Evolutionary conservation across 2,113 vertebrate genomes (phyloP), one percentile per base, ranked within the genome.

Genomic region (Garra rufa): DNA sequence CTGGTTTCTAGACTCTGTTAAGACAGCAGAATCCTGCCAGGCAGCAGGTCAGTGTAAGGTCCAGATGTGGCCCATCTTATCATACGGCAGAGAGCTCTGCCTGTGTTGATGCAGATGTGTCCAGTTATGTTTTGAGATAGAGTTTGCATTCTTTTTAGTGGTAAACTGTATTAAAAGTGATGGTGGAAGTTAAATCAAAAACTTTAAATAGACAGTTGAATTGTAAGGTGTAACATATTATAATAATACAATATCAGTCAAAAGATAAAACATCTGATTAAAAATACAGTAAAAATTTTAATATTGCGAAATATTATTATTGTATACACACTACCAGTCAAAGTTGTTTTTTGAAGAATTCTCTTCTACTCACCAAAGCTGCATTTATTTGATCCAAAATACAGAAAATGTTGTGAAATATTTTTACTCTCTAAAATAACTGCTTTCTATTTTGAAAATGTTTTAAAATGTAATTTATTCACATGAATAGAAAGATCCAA

Each of bases 41-140:
- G 75, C 85, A 71, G 65, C 76, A 81, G 83, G 70, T 63, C 52
- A 82, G 30, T 50, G 41, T 75, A 75, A 26, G 19, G 26, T 81
- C 76, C 84, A 85, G 61, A 85, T 85, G 81, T 41, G 48, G 28
- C 83, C 69, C 24, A 76, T 81, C 85, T 88, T 83, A 81, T 85
- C 71, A 61, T 48, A 65, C 28, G 41, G 67, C 6, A 46, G 26
- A 61, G 41, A 15, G 26, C 73, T 75, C 46, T 3, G 19, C 4
- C 28, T 30, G 41, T 63, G 43, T 65, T 79, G n/a, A 63, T 63
- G 9, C 77, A 80, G 59, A 65, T 80, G 59, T 44, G 41, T 65
- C 65, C 24, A 48, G 34, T 79, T 46, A 63, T 44, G 57, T 15
- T 79, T 3, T 28, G 43, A 9, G 17, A 46, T 44, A 63, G 57